Conservation (phyloP, 2,888 invertebrate genomes). For the Nineta flava region DNA sequence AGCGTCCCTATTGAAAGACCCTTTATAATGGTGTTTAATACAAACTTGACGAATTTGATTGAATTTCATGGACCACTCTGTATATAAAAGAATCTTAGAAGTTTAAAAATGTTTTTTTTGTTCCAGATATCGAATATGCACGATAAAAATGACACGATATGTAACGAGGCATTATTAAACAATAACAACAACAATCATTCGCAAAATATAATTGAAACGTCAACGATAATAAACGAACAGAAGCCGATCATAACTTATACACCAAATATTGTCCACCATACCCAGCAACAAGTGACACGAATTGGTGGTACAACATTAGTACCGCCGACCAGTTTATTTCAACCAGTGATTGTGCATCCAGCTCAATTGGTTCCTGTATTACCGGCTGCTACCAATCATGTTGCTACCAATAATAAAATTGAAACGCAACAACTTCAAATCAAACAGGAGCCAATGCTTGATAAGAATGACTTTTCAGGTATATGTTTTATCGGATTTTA, state of each 20-base stretch:
- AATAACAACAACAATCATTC: too few relatives aligned
- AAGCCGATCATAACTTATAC: background rate
- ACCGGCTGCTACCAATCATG: constrained; percentile 27
- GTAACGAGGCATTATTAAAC: too few relatives aligned
- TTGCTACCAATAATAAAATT: constrained; percentile 5
- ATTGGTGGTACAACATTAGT: background rate
- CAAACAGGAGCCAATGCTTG: background rate
- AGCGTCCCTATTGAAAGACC: too few relatives aligned
- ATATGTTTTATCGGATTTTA: too few relatives aligned
- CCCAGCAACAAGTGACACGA: background rate
- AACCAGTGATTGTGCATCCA: constrained; percentile 66
- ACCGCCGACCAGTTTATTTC: constrained; percentile 4
- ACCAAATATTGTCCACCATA: background rate
- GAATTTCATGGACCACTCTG: too few relatives aligned
- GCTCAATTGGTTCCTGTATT: constrained; percentile 62
- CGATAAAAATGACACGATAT: too few relatives aligned
- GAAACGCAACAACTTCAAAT: background rate
- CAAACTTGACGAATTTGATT: too few relatives aligned
- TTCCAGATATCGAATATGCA: too few relatives aligned
- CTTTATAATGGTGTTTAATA: too few relatives aligned
- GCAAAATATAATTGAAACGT: background rate
- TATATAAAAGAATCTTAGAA: too few relatives aligned
- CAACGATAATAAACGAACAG: background rate
- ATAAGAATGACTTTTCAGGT: background rate
- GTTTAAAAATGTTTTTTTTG: too few relatives aligned